These are phyloP conservation scores for Paradisaea rubra DNA, from an alignment of 2,113 vertebrate species.

Conservation along the genomic window DNA sequence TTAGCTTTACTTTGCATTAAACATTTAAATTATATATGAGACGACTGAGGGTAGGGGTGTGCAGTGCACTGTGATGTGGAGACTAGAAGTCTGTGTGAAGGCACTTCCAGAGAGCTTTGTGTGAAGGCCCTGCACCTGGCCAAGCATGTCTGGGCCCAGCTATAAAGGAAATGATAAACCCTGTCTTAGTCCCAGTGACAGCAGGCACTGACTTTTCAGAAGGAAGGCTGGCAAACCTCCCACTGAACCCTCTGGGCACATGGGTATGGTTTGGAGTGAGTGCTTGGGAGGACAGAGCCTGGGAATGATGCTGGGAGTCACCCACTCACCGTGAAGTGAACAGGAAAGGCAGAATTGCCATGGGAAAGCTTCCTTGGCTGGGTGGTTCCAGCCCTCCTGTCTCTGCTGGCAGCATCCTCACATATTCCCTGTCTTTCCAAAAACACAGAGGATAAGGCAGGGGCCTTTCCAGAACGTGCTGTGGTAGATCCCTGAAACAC, in stretches of 20 bases:
- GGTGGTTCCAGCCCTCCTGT: neutral
- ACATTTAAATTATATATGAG: constrained; percentile 49
- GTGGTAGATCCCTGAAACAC: accelerated
- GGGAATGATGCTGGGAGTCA: neutral
- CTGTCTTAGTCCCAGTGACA: neutral
- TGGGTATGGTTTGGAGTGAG: accelerated
- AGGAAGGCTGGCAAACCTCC: neutral
- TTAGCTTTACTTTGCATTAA: constrained; percentile 47
- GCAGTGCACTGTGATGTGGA: neutral
- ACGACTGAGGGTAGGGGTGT: neutral
- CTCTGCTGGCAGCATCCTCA: neutral
- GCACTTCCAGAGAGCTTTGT: neutral
- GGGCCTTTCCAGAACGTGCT: accelerated
- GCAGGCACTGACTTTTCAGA: neutral
- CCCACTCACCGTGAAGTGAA: too few species aligned
- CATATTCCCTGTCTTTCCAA: neutral
- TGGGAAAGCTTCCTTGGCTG: neutral
- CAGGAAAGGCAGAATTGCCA: neutral
- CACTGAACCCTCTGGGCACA: accelerated
- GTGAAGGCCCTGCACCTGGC: neutral
- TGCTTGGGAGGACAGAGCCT: neutral
- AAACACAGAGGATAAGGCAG: accelerated
- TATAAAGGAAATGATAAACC: neutral
- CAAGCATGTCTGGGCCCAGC: neutral
- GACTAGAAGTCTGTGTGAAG: constrained; percentile 1